phyloP scores from a whole-genome alignment of 2,888 invertebrate genomes.

The Synergus laeviventris region DNA sequence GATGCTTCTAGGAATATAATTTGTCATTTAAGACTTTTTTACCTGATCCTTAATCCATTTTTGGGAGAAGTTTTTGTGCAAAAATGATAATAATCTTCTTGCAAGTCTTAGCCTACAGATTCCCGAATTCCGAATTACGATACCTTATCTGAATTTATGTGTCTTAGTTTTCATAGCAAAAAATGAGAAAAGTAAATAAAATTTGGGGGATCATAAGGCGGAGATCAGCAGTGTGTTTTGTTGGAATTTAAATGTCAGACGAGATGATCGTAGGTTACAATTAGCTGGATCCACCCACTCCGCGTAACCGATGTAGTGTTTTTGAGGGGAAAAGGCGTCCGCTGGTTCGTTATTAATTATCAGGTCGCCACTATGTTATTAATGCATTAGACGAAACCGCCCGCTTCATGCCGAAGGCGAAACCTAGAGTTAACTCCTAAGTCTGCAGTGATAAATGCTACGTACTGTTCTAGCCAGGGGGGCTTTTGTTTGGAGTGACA shows the following conservation, averaged over 20 bases:
- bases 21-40: not conserved
- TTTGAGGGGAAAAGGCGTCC: constrained; percentile 49
- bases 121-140: not conserved
- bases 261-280: constrained; percentile 47
- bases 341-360: constrained; percentile 71
- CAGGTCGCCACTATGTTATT: constrained; percentile 73
- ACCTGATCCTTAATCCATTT: not conserved
- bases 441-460: constrained; percentile 70
- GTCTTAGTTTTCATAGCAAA: not conserved
- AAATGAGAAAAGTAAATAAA: constrained; percentile 3
- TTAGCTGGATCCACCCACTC: constrained; percentile 50
- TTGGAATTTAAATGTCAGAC: constrained; percentile 52
- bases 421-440: constrained; percentile 61
- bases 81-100: not conserved
- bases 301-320: constrained; percentile 43
- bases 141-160: not conserved
- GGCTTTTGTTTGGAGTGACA: constrained; percentile 68
- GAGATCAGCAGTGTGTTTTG: constrained; percentile 17
- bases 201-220: not conserved
- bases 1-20: not conserved
- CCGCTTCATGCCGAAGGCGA: constrained; percentile 63
- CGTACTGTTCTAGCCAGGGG: constrained; percentile 56
- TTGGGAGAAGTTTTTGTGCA: not conserved
- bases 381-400: constrained; percentile 74
- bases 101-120: not conserved